Base-by-base conservation (phyloP, 2,113 vertebrate species). In the Macroglossus sobrinus region DNA sequence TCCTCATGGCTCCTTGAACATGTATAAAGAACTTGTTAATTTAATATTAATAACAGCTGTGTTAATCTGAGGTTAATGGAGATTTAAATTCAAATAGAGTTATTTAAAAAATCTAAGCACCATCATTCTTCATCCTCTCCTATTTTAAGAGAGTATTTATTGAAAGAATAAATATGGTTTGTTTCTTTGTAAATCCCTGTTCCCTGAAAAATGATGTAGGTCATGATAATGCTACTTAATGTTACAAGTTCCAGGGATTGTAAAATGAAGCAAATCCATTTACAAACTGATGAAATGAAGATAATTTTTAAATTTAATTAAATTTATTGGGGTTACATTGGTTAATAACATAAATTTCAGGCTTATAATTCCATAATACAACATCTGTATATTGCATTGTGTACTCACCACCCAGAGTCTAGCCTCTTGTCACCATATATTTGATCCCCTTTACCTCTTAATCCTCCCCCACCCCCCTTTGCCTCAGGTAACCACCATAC, bases 241-340 rank as follows among this genome's bases (percentile, higher is more conserved):
- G 93, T 97, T 97, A 95, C 64, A 96, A 97, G 96, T 92, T 93
- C 96, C 89, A 95, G 95, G 92, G 92, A 94, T 97, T 90, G 21
- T 40, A 97, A 96, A 98, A 95, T 64, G 89, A 97, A 97, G 84
- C 93, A 45, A 75, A 81, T 30, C 91, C 95, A 98, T 98, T 98
- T 98, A 96, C 96, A 96, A 97, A 94, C 88, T 95, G 98, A 98
- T 98, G 98, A 97, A 96, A 98, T 98, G 98, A 97, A 96, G 88
- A 53, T 96, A 89, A 97, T 98, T 97, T 97, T 61, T 61, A 28
- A 61, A 28, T 28, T 61, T 61, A 74, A 68, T 18, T 45, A 13
- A 76, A 53, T 50, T 21, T 35, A 78, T 35, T 53, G 19, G 45
- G 33, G 33, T 53, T 33, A 78, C 11, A 53, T n/a, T 14, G 12